Evolutionary conservation across 2,888 invertebrate genomes (phyloP).

Genomic region (Dusona sp.): DNA sequence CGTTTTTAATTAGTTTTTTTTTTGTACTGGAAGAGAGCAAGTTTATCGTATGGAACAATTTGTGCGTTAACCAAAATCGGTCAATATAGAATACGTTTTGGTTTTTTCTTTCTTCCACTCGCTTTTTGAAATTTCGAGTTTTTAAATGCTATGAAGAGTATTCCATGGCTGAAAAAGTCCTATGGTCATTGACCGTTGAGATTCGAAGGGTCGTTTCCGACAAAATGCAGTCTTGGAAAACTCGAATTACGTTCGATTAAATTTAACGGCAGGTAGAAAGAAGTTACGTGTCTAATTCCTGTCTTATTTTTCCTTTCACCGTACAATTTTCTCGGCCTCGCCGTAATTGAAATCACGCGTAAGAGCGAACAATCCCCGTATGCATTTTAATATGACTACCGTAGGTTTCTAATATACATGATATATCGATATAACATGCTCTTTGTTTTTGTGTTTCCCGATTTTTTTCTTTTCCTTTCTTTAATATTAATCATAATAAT

Average conservation of each 20-base stretch:
- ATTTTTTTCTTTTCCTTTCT: conserved; percentile 4
- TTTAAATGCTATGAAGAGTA: background rate
- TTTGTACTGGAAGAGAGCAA: conserved; percentile 61
- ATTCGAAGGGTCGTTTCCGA: background rate
- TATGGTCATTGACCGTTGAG: conserved; percentile 40
- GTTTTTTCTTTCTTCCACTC: background rate
- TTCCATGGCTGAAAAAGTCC: background rate
- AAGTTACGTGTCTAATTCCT: background rate
- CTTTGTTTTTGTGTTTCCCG: conserved; percentile 3
- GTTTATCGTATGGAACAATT: conserved; percentile 53
- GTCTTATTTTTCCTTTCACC: background rate
- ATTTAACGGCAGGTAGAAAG: conserved; percentile 32
- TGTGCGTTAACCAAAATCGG: conserved; percentile 50
- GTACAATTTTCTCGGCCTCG: background rate
- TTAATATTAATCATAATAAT: conserved; percentile 58
- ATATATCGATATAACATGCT: conserved; percentile 59
- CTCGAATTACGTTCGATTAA: conserved; percentile 30
- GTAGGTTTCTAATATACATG: conserved; percentile 61
- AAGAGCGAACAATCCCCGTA: conserved; percentile 57
- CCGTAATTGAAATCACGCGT: conserved; percentile 24
- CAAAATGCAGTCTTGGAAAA: conserved; percentile 48
- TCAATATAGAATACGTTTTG: background rate
- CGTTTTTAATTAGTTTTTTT: conserved; percentile 25
- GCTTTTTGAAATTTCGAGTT: background rate
- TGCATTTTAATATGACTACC: conserved; percentile 60